These are phyloP conservation scores for Donacobius atricapilla DNA, from an alignment of 2,113 vertebrate species.

Conservation along the genomic window DNA sequence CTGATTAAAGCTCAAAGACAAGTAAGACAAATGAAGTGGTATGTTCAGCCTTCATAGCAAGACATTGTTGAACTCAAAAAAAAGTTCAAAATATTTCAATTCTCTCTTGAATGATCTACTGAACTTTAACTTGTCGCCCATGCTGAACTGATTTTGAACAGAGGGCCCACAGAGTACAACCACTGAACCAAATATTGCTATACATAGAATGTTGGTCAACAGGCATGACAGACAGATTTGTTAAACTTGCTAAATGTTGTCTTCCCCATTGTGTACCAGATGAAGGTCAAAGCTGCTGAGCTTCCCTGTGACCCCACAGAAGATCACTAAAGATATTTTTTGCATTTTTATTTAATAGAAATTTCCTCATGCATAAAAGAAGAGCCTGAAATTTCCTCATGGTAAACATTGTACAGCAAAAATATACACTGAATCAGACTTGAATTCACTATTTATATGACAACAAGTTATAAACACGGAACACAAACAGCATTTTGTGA, in stretches of 20 bases:
- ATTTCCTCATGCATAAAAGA: not conserved
- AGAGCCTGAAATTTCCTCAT: not conserved
- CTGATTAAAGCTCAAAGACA: not conserved
- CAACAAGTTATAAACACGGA: not conserved
- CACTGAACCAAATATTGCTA: not conserved
- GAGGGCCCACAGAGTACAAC: not conserved
- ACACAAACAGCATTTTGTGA: not conserved
- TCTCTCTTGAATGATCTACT: not conserved
- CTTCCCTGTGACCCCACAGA: not conserved
- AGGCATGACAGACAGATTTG: not conserved
- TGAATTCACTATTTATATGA: not conserved
- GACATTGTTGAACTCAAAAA: not conserved
- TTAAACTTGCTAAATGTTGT: not conserved
- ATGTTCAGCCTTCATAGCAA: not conserved
- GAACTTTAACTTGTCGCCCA: not conserved
- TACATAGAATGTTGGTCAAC: not conserved
- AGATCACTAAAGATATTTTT: not conserved
- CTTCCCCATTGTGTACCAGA: not conserved
- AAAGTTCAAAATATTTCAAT: not conserved
- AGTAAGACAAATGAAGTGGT: not conserved
- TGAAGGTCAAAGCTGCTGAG: not conserved
- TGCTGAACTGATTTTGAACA: not conserved
- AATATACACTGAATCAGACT: not conserved
- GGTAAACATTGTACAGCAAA: not conserved
- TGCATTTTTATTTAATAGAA: not conserved